Evolutionary conservation across 2,113 vertebrate genomes (phyloP), one percentile per base, ranked within the genome.

Genomic region (Amphiprion ocellaris): DNA sequence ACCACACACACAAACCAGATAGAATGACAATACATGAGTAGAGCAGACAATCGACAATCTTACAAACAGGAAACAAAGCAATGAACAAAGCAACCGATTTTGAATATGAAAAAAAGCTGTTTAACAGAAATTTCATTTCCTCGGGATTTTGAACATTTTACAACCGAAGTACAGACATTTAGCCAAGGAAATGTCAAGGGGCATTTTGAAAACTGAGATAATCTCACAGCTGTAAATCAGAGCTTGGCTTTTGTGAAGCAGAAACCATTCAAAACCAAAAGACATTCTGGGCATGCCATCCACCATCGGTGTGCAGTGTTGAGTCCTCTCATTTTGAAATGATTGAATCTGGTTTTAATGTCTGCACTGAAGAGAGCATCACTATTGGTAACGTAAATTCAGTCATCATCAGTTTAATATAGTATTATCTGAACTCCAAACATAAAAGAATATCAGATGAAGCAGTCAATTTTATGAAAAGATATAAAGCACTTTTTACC

Each of bases 21-120:
- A 26, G 26, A 26, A 26, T 26, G 26, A 30, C 30, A 30, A 30
- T 6, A 6, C 4, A 30, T 26, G 26, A 26, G 30, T 37, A 37
- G 33, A 10, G 33, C 33, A 37, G 33, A 37, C 7, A 37, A 37
- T 37, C 33, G 9, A 37, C 7, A 10, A 37, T 37, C 33, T 8
- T 10, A 37, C 33, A 37, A 37, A 37, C 33, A 6, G 30, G 6
- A 30, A 30, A 30, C 30, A 3, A 30, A 30, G 30, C 30, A 30
- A 30, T 21, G 21, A 21, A 5, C 30, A 30, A 30, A 30, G 5
- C 5, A 6, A 33, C 30, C 30, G 7, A 8, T 5, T 16, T 26
- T 7, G 47, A n/a, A 77, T 12, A 4, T 16, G 17, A 68, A 71
- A 52, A 52, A 15, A 68, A 63, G 61, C 58, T 50, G 49, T 60